Conservation (phyloP, 1,140 invertebrate genomes). For the Parasteatoda tepidariorum region DNA sequence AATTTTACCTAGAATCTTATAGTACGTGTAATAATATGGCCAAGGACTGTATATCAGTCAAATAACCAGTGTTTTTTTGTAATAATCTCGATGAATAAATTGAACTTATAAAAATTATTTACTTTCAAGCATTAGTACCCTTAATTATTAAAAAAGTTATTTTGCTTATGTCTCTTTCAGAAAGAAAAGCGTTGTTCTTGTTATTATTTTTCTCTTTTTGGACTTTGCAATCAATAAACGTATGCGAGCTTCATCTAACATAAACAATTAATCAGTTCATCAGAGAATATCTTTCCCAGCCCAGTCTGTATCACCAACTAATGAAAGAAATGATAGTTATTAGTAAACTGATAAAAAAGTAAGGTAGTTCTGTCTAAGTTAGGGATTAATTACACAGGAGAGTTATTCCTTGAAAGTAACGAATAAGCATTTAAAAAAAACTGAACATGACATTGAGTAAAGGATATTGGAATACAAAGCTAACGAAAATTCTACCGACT, state of each 20-base stretch:
- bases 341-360: conserved; percentile 54
- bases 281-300: conserved; percentile 23
- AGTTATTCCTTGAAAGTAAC: conserved; percentile 38
- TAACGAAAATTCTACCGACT: conserved; percentile 47
- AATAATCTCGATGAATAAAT: no score
- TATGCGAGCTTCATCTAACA: background rate
- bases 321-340: conserved; percentile 57
- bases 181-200: background rate
- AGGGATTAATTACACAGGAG: conserved; percentile 43
- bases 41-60: no score
- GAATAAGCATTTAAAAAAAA: conserved; percentile 38
- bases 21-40: no score
- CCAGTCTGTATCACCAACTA: conserved; percentile 30
- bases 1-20: no score
- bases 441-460: conserved; percentile 44
- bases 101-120: no score
- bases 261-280: conserved; percentile 57
- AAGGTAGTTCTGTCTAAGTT: conserved; percentile 43
- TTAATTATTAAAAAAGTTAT: background rate
- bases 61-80: no score
- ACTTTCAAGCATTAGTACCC: background rate
- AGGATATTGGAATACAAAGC: conserved; percentile 57
- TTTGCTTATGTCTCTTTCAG: background rate
- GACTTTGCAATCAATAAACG: background rate
- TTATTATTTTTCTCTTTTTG: conserved; percentile 12